Base-by-base conservation (phyloP, 2,888 invertebrate species). In the Sarcophaga caerulescens region DNA sequence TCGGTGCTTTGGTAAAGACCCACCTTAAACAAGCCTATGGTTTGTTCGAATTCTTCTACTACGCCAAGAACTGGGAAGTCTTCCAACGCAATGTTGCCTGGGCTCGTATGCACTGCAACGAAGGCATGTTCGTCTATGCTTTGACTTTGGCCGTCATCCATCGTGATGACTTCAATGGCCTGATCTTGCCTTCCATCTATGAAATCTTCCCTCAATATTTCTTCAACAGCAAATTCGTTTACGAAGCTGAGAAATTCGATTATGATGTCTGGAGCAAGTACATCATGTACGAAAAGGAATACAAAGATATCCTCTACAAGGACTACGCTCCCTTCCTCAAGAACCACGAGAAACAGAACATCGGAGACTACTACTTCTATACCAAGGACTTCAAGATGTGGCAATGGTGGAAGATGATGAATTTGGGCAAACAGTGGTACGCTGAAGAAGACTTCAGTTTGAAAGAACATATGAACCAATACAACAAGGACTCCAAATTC, bases 181-280 rank as follows among this genome's bases (percentile, higher is more conserved):
- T 96, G 71, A 93, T 95, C 44, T 92, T 96, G 2, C 96, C 96
- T 14, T 95, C 96, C 65, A 93, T 95, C 75, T 96, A 96, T 90
- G 96, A 97, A 92, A 93, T 96, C 82, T 94, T 95, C 91, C 96
- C 96, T 0, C 94, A 95, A 87, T 94, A 94, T 92, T 96, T 96
- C 94, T 94, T 95, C 91, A 95, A 95, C 90, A 93, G 94, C 71
- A 95, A 96, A 90, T 94, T 96, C 83, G 95, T 96, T 92, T 94
- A 95, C 62, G 94, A 95, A 76, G 96, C 95, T 11, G 94, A 95
- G 87, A 89, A 93, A 86, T 92, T 89, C 94, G 94, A 89, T 93
- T 95, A 86, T 93, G 94, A 89, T 93, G 85, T 87, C 44, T 89
- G 77, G 84, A 88, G 82, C 73, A 93, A 93, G 91, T 94, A 62